Conservation (phyloP, 2,113 vertebrate genomes). For the Hipposideros armiger region DNA sequence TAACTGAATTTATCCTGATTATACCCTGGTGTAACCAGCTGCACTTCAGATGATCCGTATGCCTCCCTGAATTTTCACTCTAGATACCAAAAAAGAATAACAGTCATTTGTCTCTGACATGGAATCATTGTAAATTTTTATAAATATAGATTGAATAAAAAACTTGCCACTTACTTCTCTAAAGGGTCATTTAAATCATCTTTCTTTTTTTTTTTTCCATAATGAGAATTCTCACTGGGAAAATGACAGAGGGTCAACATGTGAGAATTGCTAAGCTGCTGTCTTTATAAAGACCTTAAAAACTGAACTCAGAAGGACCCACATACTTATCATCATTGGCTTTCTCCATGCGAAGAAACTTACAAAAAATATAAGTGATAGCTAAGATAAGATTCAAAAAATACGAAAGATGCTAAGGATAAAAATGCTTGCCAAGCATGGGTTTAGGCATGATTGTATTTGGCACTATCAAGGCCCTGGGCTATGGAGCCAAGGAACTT, state of each 20-base stretch:
- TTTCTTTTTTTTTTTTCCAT: not conserved
- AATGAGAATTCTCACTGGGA: not conserved
- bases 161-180: not conserved
- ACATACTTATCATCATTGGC: not conserved
- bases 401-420: not conserved
- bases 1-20: not conserved
- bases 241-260: not conserved
- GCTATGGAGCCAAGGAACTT: not conserved
- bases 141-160: not conserved
- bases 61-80: not conserved
- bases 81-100: not conserved
- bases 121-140: not conserved
- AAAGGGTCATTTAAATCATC: not conserved
- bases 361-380: not conserved
- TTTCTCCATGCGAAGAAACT: slow-evolving; percentile 1
- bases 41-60: not conserved
- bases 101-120: not conserved
- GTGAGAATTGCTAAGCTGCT: not conserved
- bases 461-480: not conserved
- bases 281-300: not conserved
- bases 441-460: not conserved
- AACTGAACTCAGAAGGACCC: not conserved
- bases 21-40: not conserved
- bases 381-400: slow-evolving; percentile 11
- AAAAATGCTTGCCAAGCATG: not conserved